Conservation (phyloP, 2,888 invertebrate species). For the Cecidostiba fungosa region DNA sequence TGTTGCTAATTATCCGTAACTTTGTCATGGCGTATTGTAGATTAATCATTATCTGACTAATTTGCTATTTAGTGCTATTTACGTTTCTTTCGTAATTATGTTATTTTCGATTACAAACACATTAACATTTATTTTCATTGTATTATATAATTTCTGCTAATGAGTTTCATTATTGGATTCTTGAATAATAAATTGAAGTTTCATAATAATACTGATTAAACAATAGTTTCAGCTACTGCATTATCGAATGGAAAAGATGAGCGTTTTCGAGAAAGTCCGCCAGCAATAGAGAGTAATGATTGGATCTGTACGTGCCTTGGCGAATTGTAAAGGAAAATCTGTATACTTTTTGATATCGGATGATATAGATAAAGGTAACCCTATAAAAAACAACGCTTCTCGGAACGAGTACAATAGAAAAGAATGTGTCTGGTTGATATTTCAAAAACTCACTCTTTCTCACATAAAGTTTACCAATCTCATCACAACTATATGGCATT, state of each 20-base stretch:
- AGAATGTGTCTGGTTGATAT: neutral
- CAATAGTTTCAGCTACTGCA: neutral
- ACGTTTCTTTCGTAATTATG: too few species aligned
- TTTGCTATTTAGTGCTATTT: too few species aligned
- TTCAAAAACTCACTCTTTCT: neutral
- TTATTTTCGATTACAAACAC: too few species aligned
- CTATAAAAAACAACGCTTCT: neutral
- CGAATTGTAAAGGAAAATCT: neutral
- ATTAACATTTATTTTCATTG: too few species aligned
- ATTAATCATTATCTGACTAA: too few species aligned
- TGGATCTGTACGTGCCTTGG: neutral
- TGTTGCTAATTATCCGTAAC: too few species aligned
- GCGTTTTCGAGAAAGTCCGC: neutral
- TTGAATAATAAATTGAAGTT: too few species aligned
- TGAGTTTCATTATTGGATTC: too few species aligned
- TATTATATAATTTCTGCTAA: too few species aligned
- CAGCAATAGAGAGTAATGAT: neutral
- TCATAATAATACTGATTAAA: neutral
- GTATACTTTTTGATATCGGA: slow-evolving; percentile 2
- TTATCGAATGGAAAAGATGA: neutral
- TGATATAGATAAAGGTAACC: neutral
- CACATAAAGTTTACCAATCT: neutral
- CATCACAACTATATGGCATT: neutral
- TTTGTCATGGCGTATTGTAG: too few species aligned
- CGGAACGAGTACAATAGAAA: neutral